Evolutionary conservation across 2,797 vertebrate genomes (phyloP).

Genomic region (Dendrocincla tyrannina): DNA sequence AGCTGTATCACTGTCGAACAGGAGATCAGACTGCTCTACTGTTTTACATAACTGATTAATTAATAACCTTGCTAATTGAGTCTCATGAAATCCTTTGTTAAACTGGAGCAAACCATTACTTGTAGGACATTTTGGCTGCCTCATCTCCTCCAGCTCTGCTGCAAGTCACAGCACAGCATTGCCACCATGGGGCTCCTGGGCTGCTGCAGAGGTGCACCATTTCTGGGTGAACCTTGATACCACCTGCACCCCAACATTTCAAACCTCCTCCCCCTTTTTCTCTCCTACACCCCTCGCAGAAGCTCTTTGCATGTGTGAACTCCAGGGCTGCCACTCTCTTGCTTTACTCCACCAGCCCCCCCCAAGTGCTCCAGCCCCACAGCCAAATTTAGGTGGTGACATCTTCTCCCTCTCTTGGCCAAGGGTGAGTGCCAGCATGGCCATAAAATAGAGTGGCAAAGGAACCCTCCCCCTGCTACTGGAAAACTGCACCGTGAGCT

Average conservation of each 20-base stretch:
- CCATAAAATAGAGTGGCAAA: background rate
- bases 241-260: background rate
- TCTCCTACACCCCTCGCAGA: background rate
- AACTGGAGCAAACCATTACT: background rate
- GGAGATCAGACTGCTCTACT: constrained; percentile 39
- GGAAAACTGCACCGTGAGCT: background rate
- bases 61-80: constrained; percentile 62
- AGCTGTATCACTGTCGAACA: background rate
- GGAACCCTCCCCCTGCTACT: background rate
- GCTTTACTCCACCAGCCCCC: background rate
- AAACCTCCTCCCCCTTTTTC: background rate
- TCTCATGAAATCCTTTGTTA: background rate
- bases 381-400: fast-evolving
- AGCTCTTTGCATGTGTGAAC: background rate
- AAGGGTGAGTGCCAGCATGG: too few species aligned
- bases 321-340: background rate
- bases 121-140: background rate
- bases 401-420: background rate
- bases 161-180: fast-evolving
- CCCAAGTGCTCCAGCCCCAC: fast-evolving
- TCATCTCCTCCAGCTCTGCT: background rate
- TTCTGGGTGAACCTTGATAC: background rate
- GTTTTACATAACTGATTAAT: constrained; percentile 68
- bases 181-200: background rate
- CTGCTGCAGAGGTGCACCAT: background rate